A percentile compares a stretch with the other conserved stretches of the same genome.
Evolutionary conservation across 2,113 vertebrate species (phyloP).

Genomic region (Catharus bicknelli): DNA sequence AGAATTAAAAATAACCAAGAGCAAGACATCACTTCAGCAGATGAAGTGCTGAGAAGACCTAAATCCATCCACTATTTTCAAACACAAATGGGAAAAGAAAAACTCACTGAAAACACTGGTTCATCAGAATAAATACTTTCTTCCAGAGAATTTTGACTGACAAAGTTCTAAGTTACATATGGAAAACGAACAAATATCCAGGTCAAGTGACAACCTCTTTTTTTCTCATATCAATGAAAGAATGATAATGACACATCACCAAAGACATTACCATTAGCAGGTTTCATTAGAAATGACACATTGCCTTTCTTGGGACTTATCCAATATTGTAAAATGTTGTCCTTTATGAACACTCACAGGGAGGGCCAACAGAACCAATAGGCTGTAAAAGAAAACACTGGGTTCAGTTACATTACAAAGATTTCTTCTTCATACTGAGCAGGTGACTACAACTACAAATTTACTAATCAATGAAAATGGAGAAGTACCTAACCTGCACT

Average conservation of each 20-base stretch:
- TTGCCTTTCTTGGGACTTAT: background rate
- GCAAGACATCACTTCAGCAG: background rate
- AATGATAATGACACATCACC: background rate
- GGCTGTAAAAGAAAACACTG: background rate
- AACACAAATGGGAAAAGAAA: background rate
- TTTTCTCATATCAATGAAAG: background rate
- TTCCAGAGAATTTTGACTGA: background rate
- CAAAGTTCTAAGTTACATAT: background rate
- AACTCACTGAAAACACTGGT: background rate
- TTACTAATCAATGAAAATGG: background rate
- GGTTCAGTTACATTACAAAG: background rate
- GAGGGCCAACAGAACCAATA: background rate
- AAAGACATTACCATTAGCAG: background rate
- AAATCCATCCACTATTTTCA: constrained; percentile 1
- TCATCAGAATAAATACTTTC: background rate
- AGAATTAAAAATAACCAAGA: constrained; percentile 48
- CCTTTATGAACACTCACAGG: background rate
- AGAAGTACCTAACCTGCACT: background rate
- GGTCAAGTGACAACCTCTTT: background rate
- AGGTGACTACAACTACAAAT: background rate
- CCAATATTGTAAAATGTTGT: background rate
- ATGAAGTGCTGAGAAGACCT: background rate
- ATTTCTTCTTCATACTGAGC: background rate
- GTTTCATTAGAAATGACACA: background rate
- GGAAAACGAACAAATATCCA: background rate